These are phyloP conservation scores for Oligia strigilis DNA, from an alignment of 2,888 invertebrate genomes.

Conservation along the genomic window DNA sequence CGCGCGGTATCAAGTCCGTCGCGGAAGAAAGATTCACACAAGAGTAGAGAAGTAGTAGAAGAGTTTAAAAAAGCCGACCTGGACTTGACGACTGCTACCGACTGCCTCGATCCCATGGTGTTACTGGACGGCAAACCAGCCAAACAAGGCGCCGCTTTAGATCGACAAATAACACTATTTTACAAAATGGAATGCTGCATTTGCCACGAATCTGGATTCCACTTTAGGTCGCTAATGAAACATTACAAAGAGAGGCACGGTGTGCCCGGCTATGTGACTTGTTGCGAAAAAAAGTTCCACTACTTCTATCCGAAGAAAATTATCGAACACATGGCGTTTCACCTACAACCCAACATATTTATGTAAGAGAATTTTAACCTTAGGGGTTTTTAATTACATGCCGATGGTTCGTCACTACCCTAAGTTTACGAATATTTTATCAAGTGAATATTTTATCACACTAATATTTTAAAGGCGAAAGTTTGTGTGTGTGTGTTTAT, in stretches of 20 bases:
- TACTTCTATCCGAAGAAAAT: slow-evolving; percentile 88
- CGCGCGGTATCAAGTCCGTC: slow-evolving; percentile 46
- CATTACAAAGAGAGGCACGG: slow-evolving; percentile 88
- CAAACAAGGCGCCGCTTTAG: slow-evolving; percentile 83
- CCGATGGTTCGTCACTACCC: neutral
- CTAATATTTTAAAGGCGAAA: no score
- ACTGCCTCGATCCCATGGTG: slow-evolving; percentile 81
- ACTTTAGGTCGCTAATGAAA: slow-evolving; percentile 86
- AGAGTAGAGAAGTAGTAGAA: slow-evolving; percentile 40
- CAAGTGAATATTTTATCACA: neutral
- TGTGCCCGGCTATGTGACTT: slow-evolving; percentile 87
- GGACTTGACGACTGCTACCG: slow-evolving; percentile 65
- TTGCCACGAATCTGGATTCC: slow-evolving; percentile 85
- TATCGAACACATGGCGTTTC: slow-evolving; percentile 88
- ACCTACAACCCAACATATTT: slow-evolving; percentile 87
- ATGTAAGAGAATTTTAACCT: slow-evolving; percentile 76
- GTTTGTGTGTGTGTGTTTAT: no score
- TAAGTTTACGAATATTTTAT: neutral
- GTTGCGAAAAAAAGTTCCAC: slow-evolving; percentile 88
- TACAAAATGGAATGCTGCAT: slow-evolving; percentile 89
- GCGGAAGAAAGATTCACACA: slow-evolving; percentile 61
- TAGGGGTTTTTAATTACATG: neutral
- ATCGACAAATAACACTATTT: slow-evolving; percentile 86
- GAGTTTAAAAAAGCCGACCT: slow-evolving; percentile 63
- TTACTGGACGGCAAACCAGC: slow-evolving; percentile 85